These are phyloP conservation scores for Oophaga pumilio DNA, from an alignment of 2,113 vertebrate genomes.

Conservation along the genomic window DNA sequence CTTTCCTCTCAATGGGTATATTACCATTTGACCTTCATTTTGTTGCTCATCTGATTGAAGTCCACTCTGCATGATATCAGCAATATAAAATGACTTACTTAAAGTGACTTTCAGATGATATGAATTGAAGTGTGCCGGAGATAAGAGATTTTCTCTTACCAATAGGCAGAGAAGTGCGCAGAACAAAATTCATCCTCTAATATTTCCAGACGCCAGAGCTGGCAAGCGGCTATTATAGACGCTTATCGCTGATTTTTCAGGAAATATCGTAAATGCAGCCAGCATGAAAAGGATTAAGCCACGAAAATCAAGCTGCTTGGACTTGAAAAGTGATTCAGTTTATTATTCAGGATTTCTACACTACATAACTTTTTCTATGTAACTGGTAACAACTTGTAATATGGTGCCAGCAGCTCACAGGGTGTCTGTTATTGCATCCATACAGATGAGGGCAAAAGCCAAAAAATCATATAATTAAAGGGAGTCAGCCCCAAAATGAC, in stretches of 20 bases:
- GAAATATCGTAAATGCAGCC: constrained; percentile 55
- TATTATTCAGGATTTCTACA: constrained; percentile 46
- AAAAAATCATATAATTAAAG: background rate
- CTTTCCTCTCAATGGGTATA: background rate
- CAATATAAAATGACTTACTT: constrained; percentile 37
- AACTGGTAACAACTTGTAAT: background rate
- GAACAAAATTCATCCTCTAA: constrained; percentile 47
- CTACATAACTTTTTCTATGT: background rate
- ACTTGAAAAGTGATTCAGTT: constrained; percentile 44
- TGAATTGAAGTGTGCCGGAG: constrained; percentile 41
- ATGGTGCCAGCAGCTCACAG: background rate
- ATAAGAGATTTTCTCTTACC: constrained; percentile 44
- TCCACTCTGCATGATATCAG: constrained; percentile 20
- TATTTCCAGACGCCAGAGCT: constrained; percentile 43
- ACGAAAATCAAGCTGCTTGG: constrained; percentile 49
- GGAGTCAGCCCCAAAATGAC: background rate
- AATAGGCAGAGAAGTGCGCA: constrained; percentile 31
- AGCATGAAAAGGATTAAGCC: constrained; percentile 54
- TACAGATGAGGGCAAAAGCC: background rate
- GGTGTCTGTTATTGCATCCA: background rate
- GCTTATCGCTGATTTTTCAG: constrained; percentile 56
- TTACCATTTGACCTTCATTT: constrained; percentile 29
- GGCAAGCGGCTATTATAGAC: constrained; percentile 49
- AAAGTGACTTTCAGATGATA: constrained; percentile 32
- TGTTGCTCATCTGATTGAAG: constrained; percentile 39